Evolutionary conservation across 2,113 vertebrate species (phyloP), one percentile per base, ranked within the genome.

Genomic region (Rhizomys pruinosus): DNA sequence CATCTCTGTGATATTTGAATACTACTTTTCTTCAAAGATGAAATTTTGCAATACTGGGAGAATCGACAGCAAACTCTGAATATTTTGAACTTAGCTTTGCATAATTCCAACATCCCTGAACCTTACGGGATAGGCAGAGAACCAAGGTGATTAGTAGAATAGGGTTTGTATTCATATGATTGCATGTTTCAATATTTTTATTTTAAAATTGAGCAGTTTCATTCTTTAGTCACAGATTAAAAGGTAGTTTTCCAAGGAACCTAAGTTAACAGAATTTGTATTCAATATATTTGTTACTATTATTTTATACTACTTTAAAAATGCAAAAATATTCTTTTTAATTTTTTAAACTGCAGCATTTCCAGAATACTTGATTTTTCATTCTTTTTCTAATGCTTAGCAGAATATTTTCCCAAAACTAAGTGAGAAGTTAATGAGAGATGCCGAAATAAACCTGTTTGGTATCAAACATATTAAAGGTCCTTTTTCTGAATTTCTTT

Each of bases 201-300:
- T 61, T 27, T 27, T 78, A 85, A 94, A 95, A 89, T 79, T 39
- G 80, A 78, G 69, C 17, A n/a, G 16, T 19, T 92, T 96, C 59
- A 92, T 95, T 96, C 88, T 91, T 32, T 39, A 87, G 82, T 86
- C 71, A 87, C 9, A 89, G 4, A 85, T 52, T 84, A 80, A 73
- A 93, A 79, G 32, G 4, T 39, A 77, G 20, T 87, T 95, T 92
- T 84, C 47, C 72, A 37, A 44, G 29, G 10, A 80, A 12, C 9
- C 29, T 25, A 27, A 92, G 9, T 73, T 80, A 82, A 44, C 12
- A 76, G 3, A 64, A 23, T 86, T 72, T 85, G 87, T 95, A 34
- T 73, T 77, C 47, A 93, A 47, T 55, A n/a, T 39, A 19, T 27
- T 64, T 42, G 59, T 79, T 59, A 23, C 7, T 37, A 3, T 81